Evolutionary conservation across 2,888 invertebrate genomes (phyloP).

Genomic region (Conchocele bisecta): DNA sequence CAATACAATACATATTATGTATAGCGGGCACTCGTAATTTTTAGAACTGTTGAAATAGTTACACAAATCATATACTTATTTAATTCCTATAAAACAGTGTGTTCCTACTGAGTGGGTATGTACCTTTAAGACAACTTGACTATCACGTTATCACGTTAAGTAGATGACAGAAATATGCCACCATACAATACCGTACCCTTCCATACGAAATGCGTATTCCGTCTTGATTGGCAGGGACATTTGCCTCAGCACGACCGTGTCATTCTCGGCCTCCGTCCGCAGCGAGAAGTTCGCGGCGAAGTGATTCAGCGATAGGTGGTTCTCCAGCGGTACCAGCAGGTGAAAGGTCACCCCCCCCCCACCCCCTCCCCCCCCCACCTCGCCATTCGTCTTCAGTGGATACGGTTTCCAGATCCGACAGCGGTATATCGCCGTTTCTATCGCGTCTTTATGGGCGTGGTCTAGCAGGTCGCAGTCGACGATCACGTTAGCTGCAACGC

Average conservation of each 20-base stretch:
- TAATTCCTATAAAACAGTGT: too few relatives aligned
- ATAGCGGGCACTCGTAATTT: too few relatives aligned
- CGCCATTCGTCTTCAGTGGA: conserved; percentile 37
- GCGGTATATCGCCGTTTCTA: conserved; percentile 21
- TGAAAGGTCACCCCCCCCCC: conserved; percentile 45
- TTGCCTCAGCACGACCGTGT: conserved; percentile 7
- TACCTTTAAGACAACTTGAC: too few relatives aligned
- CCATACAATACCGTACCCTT: conserved; percentile 44
- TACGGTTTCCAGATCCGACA: conserved; percentile 50
- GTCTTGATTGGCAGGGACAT: conserved; percentile 39
- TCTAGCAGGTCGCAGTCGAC: conserved; percentile 40
- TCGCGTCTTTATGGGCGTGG: conserved; percentile 4
- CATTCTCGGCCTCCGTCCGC: conserved; percentile 36
- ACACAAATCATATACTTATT: too few relatives aligned
- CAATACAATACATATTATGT: too few relatives aligned
- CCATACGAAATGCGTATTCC: conserved; percentile 41
- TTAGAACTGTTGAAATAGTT: too few relatives aligned
- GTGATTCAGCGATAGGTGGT: conserved; percentile 29
- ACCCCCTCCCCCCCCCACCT: conserved; percentile 43
- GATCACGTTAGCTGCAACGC: conserved; percentile 34
- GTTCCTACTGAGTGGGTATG: too few relatives aligned
- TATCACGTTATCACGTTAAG: too few relatives aligned
- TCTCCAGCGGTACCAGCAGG: conserved; percentile 42
- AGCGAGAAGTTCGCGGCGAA: conserved; percentile 47
- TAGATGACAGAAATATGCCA: too few relatives aligned